A percentile compares a stretch with the other conserved stretches of the same genome.
phyloP scores from a whole-genome alignment of 2,797 vertebrate genomes.

The Garrulus glandarius region DNA sequence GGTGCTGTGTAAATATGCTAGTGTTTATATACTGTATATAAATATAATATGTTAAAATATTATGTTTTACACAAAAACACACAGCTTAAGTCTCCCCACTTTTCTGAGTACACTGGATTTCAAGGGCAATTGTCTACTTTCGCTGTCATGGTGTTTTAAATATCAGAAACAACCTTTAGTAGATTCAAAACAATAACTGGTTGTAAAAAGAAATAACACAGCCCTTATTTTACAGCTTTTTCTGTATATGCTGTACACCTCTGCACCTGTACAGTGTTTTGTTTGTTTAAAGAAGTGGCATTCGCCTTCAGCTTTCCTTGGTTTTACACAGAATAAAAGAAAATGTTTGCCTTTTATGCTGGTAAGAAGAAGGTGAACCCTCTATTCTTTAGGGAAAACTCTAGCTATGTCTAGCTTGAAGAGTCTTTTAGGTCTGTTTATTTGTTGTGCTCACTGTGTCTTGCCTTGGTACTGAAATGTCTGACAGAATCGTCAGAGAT shows the following conservation, averaged over 20 bases:
- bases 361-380: background rate
- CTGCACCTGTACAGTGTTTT: background rate
- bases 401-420: background rate
- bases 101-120: background rate
- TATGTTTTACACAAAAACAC: background rate
- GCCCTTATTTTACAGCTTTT: background rate
- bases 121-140: background rate
- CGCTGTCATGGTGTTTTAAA: background rate
- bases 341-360: background rate
- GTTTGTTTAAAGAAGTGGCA: background rate
- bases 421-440: background rate
- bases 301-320: background rate
- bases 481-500: background rate
- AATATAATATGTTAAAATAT: background rate
- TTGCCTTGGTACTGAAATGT: background rate
- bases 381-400: background rate
- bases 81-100: background rate
- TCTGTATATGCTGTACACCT: background rate
- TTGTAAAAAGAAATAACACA: background rate
- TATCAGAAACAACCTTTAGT: background rate
- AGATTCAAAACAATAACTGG: background rate
- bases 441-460: accelerated
- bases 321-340: background rate
- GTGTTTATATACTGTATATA: background rate
- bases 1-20: background rate